phyloP scores from a whole-genome alignment of 1,140 invertebrate species.

The Drosophila carrolli region DNA sequence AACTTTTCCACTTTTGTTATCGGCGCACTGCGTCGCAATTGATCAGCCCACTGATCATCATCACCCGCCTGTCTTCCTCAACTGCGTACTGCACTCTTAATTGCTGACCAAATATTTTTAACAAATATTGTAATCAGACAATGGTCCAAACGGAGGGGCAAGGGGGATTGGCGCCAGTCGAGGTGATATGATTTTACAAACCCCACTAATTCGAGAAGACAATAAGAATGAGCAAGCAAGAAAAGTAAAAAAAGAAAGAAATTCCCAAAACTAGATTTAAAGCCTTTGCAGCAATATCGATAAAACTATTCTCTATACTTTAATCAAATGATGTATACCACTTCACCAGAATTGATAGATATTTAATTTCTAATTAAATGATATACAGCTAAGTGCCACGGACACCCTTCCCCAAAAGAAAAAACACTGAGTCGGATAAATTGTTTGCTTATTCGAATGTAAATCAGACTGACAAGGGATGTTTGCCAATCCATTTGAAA shows the following conservation, averaged over 20 bases:
- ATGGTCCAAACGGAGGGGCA: conserved; percentile 10
- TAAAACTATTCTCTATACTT: too few relatives aligned
- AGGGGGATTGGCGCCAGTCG: neutral
- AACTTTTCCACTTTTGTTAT: conserved; percentile 13
- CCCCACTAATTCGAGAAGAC: too few relatives aligned
- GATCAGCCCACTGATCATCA: conserved; percentile 11
- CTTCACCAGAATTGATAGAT: neutral
- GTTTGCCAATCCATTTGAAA: conserved; percentile 72
- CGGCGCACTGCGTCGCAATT: conserved; percentile 30
- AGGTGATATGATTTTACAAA: conserved; percentile 7
- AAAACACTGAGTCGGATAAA: conserved; percentile 8
- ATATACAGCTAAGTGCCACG: conserved; percentile 1
- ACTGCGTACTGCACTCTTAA: conserved; percentile 75
- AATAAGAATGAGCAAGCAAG: too few relatives aligned
- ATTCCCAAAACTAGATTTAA: too few relatives aligned
- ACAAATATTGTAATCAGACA: conserved; percentile 73
- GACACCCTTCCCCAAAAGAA: conserved; percentile 1
- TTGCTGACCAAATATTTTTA: conserved; percentile 75
- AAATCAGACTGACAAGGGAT: conserved; percentile 45
- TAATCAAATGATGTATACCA: too few relatives aligned
- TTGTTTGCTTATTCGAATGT: conserved; percentile 47
- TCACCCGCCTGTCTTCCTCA: conserved; percentile 29
- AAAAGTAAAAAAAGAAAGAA: too few relatives aligned
- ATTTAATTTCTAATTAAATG: conserved; percentile 9
- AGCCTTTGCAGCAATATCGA: too few relatives aligned